Evolutionary conservation across 2,888 invertebrate species (phyloP).

Genomic region (Stomorhina lunata): DNA sequence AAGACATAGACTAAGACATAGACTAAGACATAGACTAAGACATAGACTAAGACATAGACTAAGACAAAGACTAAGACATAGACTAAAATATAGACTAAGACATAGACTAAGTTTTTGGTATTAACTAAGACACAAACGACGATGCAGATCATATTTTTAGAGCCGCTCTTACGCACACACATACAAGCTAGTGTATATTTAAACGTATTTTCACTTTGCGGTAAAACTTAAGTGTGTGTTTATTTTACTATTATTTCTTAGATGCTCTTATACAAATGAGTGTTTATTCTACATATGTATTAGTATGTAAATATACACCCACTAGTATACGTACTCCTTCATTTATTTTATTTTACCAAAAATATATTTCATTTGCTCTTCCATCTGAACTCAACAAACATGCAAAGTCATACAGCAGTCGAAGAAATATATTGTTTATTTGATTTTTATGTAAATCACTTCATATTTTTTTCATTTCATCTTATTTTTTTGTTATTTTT

Average conservation of each 20-base stretch:
- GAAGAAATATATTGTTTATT: conserved; percentile 22
- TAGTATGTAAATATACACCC: background rate
- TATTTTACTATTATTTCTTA: conserved; percentile 22
- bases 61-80: too few relatives aligned
- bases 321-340: background rate
- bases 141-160: too few relatives aligned
- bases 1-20: too few relatives aligned
- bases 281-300: background rate
- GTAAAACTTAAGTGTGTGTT: conserved; percentile 22
- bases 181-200: background rate
- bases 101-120: too few relatives aligned
- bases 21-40: too few relatives aligned
- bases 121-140: too few relatives aligned
- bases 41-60: too few relatives aligned
- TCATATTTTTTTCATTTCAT: background rate
- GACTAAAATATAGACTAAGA: too few relatives aligned
- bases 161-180: too few relatives aligned
- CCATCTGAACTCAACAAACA: background rate
- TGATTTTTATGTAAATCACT: conserved; percentile 42
- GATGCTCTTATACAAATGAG: background rate
- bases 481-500: too few relatives aligned
- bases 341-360: background rate
- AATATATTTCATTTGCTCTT: conserved; percentile 8
- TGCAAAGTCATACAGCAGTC: background rate
- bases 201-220: conserved; percentile 2